Base-by-base conservation (phyloP, 2,888 invertebrate genomes). In the Himalopsyche anomala region DNA sequence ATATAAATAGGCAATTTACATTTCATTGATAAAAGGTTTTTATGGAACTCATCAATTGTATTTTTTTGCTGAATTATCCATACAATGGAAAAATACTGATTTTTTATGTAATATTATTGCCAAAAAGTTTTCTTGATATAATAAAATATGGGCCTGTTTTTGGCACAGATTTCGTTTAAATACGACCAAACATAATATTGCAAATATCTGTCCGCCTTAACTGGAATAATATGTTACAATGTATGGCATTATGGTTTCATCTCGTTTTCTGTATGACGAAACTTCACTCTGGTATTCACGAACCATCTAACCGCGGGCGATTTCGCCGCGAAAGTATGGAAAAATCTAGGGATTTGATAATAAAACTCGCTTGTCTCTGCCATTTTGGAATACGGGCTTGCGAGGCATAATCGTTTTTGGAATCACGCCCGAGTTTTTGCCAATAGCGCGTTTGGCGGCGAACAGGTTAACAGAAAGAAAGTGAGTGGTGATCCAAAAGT, bases 351-450 rank as follows among this genome's bases (percentile, higher is more conserved):
- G 80, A 82, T 19, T 42, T 45, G 42, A 36, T 28, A 55, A 36
- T 45, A 82, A 85, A 42, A 82, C 28, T 38, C 40, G 40, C 69
- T 45, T 62, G 62, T 42, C 28, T 42, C 51, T 19, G 45, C 81
- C 42, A 55, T 85, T 83, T 80, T 55, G 36, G 85, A 83, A 85
- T 85, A 80, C 81, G 45, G 84, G 69, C 42, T 62, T 62, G 80
- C 82, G 38, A 40, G 83, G 80, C 87, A 83, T 85, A 87, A 87
- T 87, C 87, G 85, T 42, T 83, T 83, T 84, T 81, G 85, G 85
- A 85, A 87, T 87, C 87, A 85, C 87, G 87, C 83, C 83, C 83
- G 82, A 85, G 69, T 87, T 87, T 87, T 84, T 85, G 19, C 87
- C 84, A 85, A 85, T 87, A 87, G 82, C 83, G 80, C 81, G 80